A percentile compares a stretch with the other conserved stretches of the same genome.
These are phyloP conservation scores for Epistrophella euchroma DNA, from an alignment of 2,888 invertebrate genomes.

Conservation along the genomic window DNA sequence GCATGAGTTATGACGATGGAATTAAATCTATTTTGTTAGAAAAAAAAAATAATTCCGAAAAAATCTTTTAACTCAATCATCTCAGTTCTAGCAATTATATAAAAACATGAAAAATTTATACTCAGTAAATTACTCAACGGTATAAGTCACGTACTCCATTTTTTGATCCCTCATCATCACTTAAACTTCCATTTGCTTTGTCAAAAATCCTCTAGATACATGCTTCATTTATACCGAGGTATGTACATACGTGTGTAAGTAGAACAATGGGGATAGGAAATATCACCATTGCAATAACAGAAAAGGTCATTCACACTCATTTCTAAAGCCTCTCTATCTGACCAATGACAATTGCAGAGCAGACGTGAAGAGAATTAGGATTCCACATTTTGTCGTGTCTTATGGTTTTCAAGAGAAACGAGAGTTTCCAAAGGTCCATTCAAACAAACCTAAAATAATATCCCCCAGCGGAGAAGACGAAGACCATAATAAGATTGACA, in stretches of 20 bases:
- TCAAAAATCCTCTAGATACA: neutral
- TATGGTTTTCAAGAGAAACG: conserved; percentile 4
- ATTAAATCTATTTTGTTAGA: too few relatives aligned
- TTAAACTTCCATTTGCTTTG: conserved; percentile 16
- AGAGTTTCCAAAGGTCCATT: neutral
- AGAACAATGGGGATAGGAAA: conserved; percentile 2
- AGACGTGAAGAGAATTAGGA: conserved; percentile 63
- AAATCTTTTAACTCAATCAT: too few relatives aligned
- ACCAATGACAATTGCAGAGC: conserved; percentile 27
- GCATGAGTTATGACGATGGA: too few relatives aligned
- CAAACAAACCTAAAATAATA: conserved; percentile 25
- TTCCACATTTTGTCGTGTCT: conserved; percentile 20
- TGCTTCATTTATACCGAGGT: conserved; percentile 5
- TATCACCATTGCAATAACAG: conserved; percentile 53
- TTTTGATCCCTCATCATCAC: conserved; percentile 26
- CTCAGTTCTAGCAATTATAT: too few relatives aligned
- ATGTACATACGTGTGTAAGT: too few relatives aligned
- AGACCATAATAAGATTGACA: conserved; percentile 48
- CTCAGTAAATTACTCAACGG: too few relatives aligned
- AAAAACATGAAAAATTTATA: too few relatives aligned
- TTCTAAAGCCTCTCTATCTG: conserved; percentile 32
- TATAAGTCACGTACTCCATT: conserved; percentile 14
- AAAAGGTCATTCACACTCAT: conserved; percentile 70
- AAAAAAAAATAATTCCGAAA: too few relatives aligned
- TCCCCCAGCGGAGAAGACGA: conserved; percentile 37